phyloP scores from a whole-genome alignment of 2,888 invertebrate genomes.

The Cynaeus angustus region DNA sequence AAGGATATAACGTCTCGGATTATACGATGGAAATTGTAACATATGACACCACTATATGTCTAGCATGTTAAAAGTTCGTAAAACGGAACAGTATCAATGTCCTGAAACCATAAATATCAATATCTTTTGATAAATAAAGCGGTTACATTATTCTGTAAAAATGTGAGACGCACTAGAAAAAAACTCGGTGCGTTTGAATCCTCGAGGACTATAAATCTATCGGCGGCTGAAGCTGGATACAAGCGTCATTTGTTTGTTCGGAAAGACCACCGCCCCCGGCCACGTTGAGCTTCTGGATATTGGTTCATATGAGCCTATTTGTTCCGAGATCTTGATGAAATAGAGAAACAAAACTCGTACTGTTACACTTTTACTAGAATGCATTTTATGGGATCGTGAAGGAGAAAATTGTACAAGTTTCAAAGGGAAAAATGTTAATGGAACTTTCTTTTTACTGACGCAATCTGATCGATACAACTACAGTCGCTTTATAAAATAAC shows the following conservation, averaged over 20 bases:
- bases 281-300: constrained; percentile 61
- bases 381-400: constrained; percentile 15
- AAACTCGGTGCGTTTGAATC: constrained; percentile 55
- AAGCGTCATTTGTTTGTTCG: constrained; percentile 63
- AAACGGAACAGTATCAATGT: constrained; percentile 37
- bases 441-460: no score
- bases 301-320: constrained; percentile 64
- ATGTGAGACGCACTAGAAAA: neutral
- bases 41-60: constrained; percentile 45
- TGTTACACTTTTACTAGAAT: neutral
- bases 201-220: constrained; percentile 65
- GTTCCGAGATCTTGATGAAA: constrained; percentile 64
- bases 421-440: neutral
- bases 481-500: no score
- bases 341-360: constrained; percentile 58
- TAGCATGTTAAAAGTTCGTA: constrained; percentile 34
- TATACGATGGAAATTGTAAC: constrained; percentile 58
- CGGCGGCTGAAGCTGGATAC: constrained; percentile 62
- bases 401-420: neutral
- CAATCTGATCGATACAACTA: no score
- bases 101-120: no score
- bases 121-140: no score
- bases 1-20: constrained; percentile 56
- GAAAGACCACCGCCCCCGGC: constrained; percentile 56
- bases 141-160: neutral